Conservation (phyloP, 2,888 invertebrate species). For the Lasius platythorax region DNA sequence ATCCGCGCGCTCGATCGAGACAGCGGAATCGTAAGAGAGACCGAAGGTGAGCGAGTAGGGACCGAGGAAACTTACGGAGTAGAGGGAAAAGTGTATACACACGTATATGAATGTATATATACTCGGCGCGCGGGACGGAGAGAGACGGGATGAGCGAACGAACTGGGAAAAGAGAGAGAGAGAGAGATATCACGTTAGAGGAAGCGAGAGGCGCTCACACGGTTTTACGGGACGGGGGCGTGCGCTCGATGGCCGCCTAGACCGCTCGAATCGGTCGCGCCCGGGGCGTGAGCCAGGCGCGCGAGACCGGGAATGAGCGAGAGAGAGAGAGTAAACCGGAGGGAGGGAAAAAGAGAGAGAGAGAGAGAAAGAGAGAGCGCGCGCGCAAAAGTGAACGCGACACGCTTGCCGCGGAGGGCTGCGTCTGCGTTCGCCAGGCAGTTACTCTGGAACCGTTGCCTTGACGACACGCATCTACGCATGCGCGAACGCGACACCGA, state of each 20-base stretch:
- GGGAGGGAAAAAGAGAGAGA: conserved; percentile 14
- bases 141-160: not conserved
- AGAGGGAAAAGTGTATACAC: conserved; percentile 26
- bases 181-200: conserved; percentile 42
- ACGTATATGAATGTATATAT: conserved; percentile 15
- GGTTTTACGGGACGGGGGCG: conserved; percentile 74
- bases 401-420: conserved; percentile 74
- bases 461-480: conserved; percentile 83
- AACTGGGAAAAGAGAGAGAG: conserved; percentile 1
- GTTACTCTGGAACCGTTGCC: conserved; percentile 86
- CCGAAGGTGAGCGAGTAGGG: conserved; percentile 55
- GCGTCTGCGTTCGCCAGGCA: conserved; percentile 80
- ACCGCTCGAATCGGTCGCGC: conserved; percentile 82
- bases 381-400: conserved; percentile 66
- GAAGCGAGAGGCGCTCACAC: conserved; percentile 56
- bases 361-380: conserved; percentile 46
- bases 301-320: conserved; percentile 40
- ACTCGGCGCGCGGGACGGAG: conserved; percentile 50
- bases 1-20: conserved; percentile 28
- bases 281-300: conserved; percentile 82
- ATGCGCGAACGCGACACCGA: conserved; percentile 72
- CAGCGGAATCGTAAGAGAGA: conserved; percentile 42
- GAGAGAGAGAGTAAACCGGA: not conserved
- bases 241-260: conserved; percentile 82
- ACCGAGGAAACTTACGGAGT: conserved; percentile 17